These are phyloP conservation scores for Chironomus tentans DNA, from an alignment of 2,888 invertebrate species.

Conservation along the genomic window DNA sequence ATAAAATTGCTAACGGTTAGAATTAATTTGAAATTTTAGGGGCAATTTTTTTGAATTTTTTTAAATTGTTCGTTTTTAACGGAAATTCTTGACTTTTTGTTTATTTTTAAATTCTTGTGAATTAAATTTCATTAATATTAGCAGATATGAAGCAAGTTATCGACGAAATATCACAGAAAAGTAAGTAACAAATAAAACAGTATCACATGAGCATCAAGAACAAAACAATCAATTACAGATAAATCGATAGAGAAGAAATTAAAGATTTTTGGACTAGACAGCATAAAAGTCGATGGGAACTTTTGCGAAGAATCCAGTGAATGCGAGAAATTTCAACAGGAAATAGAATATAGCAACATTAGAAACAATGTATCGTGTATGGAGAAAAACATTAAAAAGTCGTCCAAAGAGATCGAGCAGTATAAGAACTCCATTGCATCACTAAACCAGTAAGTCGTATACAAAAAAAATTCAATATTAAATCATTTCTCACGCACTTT, in stretches of 20 bases:
- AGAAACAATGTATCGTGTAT: not conserved
- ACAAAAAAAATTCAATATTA: not conserved
- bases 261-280: conserved; percentile 12
- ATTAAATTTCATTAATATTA: not conserved
- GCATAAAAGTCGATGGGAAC: not conserved
- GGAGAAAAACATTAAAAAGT: not conserved
- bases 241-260: not conserved
- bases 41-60: not conserved
- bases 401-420: not conserved
- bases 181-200: not conserved
- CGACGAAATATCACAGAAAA: not conserved
- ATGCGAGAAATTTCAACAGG: not conserved
- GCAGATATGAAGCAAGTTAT: not conserved
- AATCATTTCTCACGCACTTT: conserved; percentile 4
- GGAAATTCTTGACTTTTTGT: not conserved
- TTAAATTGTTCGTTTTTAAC: too few relatives aligned
- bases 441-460: conserved; percentile 5
- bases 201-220: not conserved
- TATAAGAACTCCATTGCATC: not conserved
- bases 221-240: not conserved
- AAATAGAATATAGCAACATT: not conserved
- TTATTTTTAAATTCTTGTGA: not conserved
- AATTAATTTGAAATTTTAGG: not conserved
- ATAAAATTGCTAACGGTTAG: not conserved
- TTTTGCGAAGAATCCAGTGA: not conserved